Percentiles rank a stretch among this genome's conserved stretches.
Evolutionary conservation across 1,140 invertebrate species (phyloP).

Genomic region (Acyrthosiphon pisum): DNA sequence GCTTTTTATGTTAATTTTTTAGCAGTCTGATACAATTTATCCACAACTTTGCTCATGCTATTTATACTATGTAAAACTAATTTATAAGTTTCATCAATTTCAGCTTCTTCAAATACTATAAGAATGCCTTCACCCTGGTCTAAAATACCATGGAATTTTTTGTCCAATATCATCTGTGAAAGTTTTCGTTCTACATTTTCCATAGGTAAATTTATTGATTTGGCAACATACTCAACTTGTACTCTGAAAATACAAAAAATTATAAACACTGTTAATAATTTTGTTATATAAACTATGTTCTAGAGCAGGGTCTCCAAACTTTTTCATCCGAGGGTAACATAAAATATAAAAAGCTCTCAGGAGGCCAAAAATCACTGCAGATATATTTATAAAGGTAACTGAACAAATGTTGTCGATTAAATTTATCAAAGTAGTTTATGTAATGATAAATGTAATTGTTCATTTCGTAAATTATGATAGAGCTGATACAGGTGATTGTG

Average conservation of each 20-base stretch:
- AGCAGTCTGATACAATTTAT: constrained; percentile 97
- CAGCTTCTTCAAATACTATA: constrained; percentile 95
- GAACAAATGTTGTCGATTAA: no score
- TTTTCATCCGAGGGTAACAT: no score
- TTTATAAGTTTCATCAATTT: constrained; percentile 96
- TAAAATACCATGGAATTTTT: constrained; percentile 94
- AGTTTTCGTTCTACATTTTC: constrained; percentile 97
- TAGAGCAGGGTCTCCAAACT: no score
- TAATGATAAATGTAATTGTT: background rate
- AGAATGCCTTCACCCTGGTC: constrained; percentile 98
- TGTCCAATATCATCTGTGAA: constrained; percentile 99
- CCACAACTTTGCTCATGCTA: constrained; percentile 98
- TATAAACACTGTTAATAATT: no score
- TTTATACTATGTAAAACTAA: constrained; percentile 96
- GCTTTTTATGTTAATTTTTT: constrained; percentile 89
- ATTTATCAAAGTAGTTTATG: background rate
- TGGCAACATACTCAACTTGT: constrained; percentile 80
- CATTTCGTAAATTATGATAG: background rate
- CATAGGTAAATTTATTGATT: constrained; percentile 86
- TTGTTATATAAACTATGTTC: no score
- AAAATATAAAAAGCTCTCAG: no score
- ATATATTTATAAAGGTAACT: no score
- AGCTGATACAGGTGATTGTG: background rate
- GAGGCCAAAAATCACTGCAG: no score
- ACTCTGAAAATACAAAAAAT: constrained; percentile 68